Evolutionary conservation across 2,797 vertebrate genomes (phyloP).

Genomic region (Numenius phaeopus): DNA sequence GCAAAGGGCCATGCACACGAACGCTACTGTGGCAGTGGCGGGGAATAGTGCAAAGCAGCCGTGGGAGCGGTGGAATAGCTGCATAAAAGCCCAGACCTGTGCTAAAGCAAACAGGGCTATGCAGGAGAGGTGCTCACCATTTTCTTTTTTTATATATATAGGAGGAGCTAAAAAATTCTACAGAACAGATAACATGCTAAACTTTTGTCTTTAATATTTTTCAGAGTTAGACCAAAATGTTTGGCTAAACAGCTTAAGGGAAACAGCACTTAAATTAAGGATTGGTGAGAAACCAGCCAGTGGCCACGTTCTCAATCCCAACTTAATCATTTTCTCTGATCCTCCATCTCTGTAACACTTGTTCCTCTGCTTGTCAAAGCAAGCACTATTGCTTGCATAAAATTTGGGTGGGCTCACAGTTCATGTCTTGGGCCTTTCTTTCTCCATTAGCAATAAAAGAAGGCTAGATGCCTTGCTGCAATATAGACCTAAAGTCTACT

Average conservation of each 20-base stretch:
- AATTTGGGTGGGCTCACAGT: neutral
- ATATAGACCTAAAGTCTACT: neutral
- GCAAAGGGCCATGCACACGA: conserved; percentile 32
- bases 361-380: neutral
- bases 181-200: neutral
- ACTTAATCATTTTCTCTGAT: neutral
- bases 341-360: neutral
- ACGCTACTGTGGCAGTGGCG: neutral
- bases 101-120: neutral
- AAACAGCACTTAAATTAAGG: neutral
- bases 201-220: neutral
- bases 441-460: neutral
- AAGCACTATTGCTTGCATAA: neutral
- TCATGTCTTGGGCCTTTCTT: neutral
- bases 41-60: conserved; percentile 6
- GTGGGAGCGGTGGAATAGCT: neutral
- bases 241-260: neutral
- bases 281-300: neutral
- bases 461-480: neutral
- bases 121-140: neutral
- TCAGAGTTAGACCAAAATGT: neutral
- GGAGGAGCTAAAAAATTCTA: neutral
- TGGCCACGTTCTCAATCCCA: neutral
- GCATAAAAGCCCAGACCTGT: neutral
- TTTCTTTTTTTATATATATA: neutral